Evolutionary conservation across 2,888 invertebrate species (phyloP), one percentile per base, ranked within the genome.

Genomic region (Salticus scenicus): DNA sequence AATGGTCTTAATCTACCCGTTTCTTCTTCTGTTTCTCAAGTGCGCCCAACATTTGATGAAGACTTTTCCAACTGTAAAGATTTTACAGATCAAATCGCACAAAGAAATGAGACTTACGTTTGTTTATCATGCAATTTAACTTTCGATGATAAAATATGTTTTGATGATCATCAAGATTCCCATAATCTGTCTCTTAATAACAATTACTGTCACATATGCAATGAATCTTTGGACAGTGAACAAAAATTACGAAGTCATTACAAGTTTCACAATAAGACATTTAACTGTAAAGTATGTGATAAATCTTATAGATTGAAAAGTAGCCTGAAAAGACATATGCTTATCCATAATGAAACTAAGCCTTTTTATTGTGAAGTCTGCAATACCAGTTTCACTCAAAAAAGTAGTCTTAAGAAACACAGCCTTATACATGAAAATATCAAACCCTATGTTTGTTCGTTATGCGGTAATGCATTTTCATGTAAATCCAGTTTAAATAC

Each of bases 281-380:
- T 33, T 30, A 51, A 41, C 4, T 84, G 83, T 66, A 27, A 31
- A 2, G 31, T 77, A 0, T 84, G 83, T 30, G 47, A 67, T 37
- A 84, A 84, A 42, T 31, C 20, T 2, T 84, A 77, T 41, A 14
- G 41, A 14, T 24, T 77, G 8, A 84, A 84, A 69, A 84, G 83
- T 30, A 84, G 83, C 33, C 63, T 77, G 5, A 84, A 37, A 12
- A 71, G 83, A 1, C 83, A 84, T 27, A 10, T 51, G 1, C 8
- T 72, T n/a, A 63, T 73, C 20, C 83, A 84, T 31, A 76, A 63
- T 0, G 77, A 77, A 0, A 33, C 28, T 0, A 84, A 84, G 24
- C 83, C 83, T 12, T 84, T 67, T 66, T 67, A 78, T 4, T 84
- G 83, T 24, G 83, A 84, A 24, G 69, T 84, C 24, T 84, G 83